Evolutionary conservation across 2,888 invertebrate species (phyloP), one percentile per base, ranked within the genome.

Genomic region (Troides aeacus): DNA sequence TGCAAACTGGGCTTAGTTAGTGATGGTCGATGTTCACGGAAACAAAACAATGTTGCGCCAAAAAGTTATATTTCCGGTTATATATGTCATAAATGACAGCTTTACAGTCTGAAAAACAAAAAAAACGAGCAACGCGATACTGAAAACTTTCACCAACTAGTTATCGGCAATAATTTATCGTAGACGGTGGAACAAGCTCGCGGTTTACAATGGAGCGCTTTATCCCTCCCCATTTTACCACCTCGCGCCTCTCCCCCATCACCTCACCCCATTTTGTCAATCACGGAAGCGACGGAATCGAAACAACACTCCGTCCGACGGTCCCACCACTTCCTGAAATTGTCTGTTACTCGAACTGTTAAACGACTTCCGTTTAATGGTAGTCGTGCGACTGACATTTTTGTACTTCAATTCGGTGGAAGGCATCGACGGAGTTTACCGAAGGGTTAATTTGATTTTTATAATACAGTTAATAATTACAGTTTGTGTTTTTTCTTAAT

Each of bases 221-320:
- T 66, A 63, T 63, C 56, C 62, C 68, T 36, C 46, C 23, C 53
- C 59, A 15, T 17, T 63, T 56, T 42, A 24, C 18, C n/a, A 39
- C 56, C 50, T 39, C 63, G n/a, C 56, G 1, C n/a, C 56, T 15
- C 15, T 15, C 46, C 46, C 42, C 15, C 15, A 21, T 10, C 10
- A 8, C 53, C 21, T 50, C 39, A 7, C 30, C 63, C 59, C 64
- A 71, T 50, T 68, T 71, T 71, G 72, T 72, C 69, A 63, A 72
- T 72, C 71, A 69, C 71, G 72, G 73, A 73, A 73, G 71, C 71
- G 66, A 64, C 63, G 64, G 60, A 67, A 64, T 70, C 70, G 70
- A 70, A 70, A 70, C 64, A 70, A 60, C 70, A 70, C 63, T 67
- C 66, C 62, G 59, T 70, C 59, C 70, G 59, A 30, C 66, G 60